Conservation (phyloP, 2,888 invertebrate species). For the Nephrotoma guestfalica region DNA sequence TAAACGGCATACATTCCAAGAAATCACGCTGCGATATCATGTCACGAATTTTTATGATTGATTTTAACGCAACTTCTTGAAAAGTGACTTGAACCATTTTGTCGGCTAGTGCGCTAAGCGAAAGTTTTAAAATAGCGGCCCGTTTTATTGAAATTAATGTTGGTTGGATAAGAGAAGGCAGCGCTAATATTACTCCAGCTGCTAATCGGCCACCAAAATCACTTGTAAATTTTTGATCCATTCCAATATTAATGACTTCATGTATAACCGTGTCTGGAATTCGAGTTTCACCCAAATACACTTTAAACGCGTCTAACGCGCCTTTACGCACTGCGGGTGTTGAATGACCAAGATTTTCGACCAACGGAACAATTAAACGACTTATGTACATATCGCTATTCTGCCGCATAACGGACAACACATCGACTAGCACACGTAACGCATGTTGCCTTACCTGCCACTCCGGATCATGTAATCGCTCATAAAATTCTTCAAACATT, state of each 20-base stretch:
- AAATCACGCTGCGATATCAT: constrained; percentile 52
- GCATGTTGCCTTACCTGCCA: constrained; percentile 77
- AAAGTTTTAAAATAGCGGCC: constrained; percentile 35
- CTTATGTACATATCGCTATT: constrained; percentile 53
- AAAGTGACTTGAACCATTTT: constrained; percentile 43
- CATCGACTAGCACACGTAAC: constrained; percentile 60
- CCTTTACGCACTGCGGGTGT: constrained; percentile 71
- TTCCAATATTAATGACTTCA: constrained; percentile 48
- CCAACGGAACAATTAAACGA: constrained; percentile 47
- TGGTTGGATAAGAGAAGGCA: constrained; percentile 46
- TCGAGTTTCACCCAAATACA: constrained; percentile 53
- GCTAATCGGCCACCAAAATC: constrained; percentile 41
- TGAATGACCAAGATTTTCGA: constrained; percentile 63
- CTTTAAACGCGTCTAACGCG: constrained; percentile 58
- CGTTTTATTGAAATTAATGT: constrained; percentile 35
- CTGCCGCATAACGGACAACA: constrained; percentile 56
- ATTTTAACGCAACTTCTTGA: constrained; percentile 51
- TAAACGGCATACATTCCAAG: constrained; percentile 38
- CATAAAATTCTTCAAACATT: constrained; percentile 55
- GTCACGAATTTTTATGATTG: constrained; percentile 53
- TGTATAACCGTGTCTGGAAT: constrained; percentile 51
- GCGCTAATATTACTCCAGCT: constrained; percentile 48
- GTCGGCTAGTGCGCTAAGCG: constrained; percentile 38
- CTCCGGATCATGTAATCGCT: constrained; percentile 61
- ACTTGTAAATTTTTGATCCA: constrained; percentile 32